A percentile compares a stretch with the other conserved stretches of the same genome.
Evolutionary conservation across 2,888 invertebrate species (phyloP).

Genomic region (Amphipyra berbera): DNA sequence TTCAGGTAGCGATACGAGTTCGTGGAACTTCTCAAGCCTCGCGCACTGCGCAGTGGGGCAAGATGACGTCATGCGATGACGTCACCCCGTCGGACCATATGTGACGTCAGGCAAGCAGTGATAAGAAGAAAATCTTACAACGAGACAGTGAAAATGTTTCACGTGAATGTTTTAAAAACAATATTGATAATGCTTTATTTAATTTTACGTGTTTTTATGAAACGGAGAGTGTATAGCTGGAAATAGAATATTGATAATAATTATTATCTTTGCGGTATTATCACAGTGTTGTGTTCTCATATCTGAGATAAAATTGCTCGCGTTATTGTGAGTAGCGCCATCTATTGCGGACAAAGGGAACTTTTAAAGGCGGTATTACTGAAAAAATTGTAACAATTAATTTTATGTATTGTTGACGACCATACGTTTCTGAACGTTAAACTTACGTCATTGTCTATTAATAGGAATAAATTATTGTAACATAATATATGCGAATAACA

Average conservation of each 20-base stretch:
- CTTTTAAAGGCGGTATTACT: conserved; percentile 28
- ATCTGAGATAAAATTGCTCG: conserved; percentile 28
- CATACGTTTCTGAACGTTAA: conserved; percentile 24
- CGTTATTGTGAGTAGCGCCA: conserved; percentile 64
- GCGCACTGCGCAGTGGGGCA: conserved; percentile 63
- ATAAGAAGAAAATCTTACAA: conserved; percentile 52
- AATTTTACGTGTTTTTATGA: conserved; percentile 6
- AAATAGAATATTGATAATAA: conserved; percentile 11
- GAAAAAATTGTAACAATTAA: conserved; percentile 31
- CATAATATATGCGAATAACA: conserved; percentile 26
- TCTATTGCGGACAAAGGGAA: conserved; percentile 62
- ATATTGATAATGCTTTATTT: conserved; percentile 1
- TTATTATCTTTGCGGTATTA: conserved; percentile 33
- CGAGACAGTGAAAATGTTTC: conserved; percentile 35
- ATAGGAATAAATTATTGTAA: conserved; percentile 45
- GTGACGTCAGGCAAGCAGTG: conserved; percentile 68
- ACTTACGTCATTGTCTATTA: conserved; percentile 57
- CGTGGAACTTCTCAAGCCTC: conserved; percentile 70
- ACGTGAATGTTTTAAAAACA: conserved; percentile 11
- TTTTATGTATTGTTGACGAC: conserved; percentile 29
- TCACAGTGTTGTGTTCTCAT: conserved; percentile 13
- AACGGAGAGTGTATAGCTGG: conserved; percentile 11
- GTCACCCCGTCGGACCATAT: conserved; percentile 75
- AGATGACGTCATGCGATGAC: conserved; percentile 79
- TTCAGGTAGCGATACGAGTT: conserved; percentile 65